phyloP scores from a whole-genome alignment of 2,797 vertebrate genomes.

The Danionella dracula region DNA sequence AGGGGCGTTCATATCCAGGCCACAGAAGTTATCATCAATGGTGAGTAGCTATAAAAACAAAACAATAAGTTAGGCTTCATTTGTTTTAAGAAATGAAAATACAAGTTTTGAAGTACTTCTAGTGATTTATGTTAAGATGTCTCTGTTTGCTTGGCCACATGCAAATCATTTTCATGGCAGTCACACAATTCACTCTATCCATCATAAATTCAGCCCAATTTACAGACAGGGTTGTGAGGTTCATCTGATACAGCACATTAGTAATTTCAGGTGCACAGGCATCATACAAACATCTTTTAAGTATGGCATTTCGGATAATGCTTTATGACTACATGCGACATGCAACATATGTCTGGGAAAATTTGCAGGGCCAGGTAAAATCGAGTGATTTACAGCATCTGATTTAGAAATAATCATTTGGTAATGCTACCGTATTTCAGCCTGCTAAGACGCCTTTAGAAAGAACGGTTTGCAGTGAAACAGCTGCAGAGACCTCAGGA shows the following conservation, averaged over 20 bases:
- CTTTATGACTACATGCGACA: conserved; percentile 25
- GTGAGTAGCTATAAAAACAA: conserved; percentile 79
- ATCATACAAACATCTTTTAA: conserved; percentile 13
- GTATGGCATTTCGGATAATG: conserved; percentile 8
- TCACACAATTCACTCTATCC: neutral
- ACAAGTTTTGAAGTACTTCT: neutral
- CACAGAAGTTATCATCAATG: conserved; percentile 98
- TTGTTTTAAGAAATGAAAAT: neutral
- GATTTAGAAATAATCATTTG: conserved; percentile 64
- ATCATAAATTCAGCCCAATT: neutral
- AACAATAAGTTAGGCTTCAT: neutral
- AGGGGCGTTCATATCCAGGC: conserved; percentile 97
- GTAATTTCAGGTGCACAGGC: conserved; percentile 12
- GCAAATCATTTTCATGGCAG: neutral
- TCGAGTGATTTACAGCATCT: conserved; percentile 62
- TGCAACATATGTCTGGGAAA: conserved; percentile 34
- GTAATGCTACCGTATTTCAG: conserved; percentile 56
- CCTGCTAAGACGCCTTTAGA: conserved; percentile 50
- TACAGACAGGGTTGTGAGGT: neutral
- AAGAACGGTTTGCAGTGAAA: conserved; percentile 33
- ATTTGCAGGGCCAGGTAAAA: conserved; percentile 47
- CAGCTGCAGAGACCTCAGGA: conserved; percentile 22
- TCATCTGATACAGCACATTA: conserved; percentile 27
- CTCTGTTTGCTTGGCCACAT: neutral
- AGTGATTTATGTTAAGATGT: too few relatives aligned